Evolutionary conservation across 2,113 vertebrate species (phyloP).

Genomic region (Corythoichthys haematopterus): DNA sequence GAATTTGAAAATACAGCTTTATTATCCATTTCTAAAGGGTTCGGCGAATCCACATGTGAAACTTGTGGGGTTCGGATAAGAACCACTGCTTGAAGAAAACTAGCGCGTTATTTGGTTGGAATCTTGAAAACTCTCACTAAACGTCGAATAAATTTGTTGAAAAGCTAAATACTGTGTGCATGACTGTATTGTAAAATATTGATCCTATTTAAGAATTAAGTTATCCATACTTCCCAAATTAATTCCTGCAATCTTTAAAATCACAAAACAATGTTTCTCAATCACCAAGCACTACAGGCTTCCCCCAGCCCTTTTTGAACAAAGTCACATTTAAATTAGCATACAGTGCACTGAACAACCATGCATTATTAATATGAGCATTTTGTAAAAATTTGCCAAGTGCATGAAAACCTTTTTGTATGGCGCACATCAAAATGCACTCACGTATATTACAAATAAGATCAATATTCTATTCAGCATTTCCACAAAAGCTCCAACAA

Average conservation of each 20-base stretch:
- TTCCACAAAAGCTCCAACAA: neutral
- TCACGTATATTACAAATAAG: neutral
- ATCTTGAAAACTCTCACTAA: too few relatives aligned
- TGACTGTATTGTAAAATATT: too few relatives aligned
- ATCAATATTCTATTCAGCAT: too few relatives aligned
- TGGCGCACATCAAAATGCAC: neutral
- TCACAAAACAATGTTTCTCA: slow-evolving; percentile 20
- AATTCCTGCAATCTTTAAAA: slow-evolving; percentile 28
- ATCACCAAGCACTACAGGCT: slow-evolving; percentile 20
- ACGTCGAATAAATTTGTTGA: too few relatives aligned
- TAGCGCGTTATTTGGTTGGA: too few relatives aligned
- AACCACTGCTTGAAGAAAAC: too few relatives aligned
- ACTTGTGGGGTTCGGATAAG: too few relatives aligned
- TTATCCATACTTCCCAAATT: slow-evolving; percentile 18
- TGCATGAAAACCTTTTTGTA: neutral
- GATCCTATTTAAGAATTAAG: slow-evolving; percentile 7
- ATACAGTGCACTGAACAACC: neutral
- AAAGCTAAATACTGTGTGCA: neutral
- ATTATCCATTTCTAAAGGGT: too few relatives aligned
- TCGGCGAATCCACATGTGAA: too few relatives aligned
- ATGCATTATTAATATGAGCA: slow-evolving; percentile 2
- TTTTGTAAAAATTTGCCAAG: neutral
- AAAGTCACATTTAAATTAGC: neutral
- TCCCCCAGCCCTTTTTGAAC: slow-evolving; percentile 12
- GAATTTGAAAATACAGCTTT: too few relatives aligned